Conservation (phyloP, 2,888 invertebrate genomes). For the Heliconius ethilla region DNA sequence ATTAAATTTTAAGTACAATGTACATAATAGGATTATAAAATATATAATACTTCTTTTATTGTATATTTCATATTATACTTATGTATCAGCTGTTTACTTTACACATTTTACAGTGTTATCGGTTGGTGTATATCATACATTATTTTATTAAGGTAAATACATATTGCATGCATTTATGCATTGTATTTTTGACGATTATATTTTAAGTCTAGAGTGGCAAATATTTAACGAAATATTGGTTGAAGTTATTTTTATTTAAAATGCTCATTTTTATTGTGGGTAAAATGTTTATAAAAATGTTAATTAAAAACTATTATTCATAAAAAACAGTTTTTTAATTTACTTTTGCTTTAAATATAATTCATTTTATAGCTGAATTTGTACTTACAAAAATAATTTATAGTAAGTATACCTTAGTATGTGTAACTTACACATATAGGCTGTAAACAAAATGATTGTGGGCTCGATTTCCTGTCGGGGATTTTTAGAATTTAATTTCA, state of each 20-base stretch:
- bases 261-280: not conserved
- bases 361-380: not conserved
- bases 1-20: no score
- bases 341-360: not conserved
- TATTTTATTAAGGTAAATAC: not conserved
- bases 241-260: not conserved
- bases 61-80: not conserved
- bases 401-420: not conserved
- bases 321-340: no score
- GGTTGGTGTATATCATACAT: not conserved
- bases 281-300: slow-evolving; percentile 6
- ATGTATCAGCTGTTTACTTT: not conserved
- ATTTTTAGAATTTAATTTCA: not conserved
- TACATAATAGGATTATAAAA: no score
- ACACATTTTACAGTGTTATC: not conserved
- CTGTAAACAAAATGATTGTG: not conserved
- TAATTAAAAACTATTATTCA: not conserved
- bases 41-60: no score
- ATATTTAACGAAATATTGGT: not conserved
- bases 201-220: not conserved
- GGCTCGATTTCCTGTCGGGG: not conserved
- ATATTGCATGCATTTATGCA: no score
- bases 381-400: not conserved
- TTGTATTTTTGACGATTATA: no score
- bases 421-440: not conserved